A percentile compares a stretch with the other conserved stretches of the same genome.
phyloP scores from a whole-genome alignment of 2,888 invertebrate genomes.

The Cynaeus angustus region DNA sequence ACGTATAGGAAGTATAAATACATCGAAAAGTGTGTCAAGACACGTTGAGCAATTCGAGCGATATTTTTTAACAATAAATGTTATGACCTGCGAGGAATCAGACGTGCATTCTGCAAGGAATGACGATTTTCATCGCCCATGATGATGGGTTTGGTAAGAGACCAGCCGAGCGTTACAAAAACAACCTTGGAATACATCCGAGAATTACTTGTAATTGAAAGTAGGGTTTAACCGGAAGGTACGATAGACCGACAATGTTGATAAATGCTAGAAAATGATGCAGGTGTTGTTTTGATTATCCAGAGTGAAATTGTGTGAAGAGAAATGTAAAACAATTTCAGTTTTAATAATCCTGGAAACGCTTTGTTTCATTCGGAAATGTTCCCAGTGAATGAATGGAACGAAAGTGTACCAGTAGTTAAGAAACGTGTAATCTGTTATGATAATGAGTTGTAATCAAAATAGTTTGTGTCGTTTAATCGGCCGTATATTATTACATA shows the following conservation, averaged over 20 bases:
- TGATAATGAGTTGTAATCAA: slow-evolving; percentile 18
- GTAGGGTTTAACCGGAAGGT: background rate
- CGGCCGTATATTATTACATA: slow-evolving; percentile 5
- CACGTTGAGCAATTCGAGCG: slow-evolving; percentile 16
- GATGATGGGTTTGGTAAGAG: slow-evolving; percentile 8
- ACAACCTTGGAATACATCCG: slow-evolving; percentile 26
- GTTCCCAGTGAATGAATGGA: slow-evolving; percentile 29
- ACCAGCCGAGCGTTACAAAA: background rate
- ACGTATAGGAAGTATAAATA: slow-evolving; percentile 12
- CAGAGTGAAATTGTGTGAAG: slow-evolving; percentile 41
- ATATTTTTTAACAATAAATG: slow-evolving; percentile 14
- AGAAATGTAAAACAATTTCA: slow-evolving; percentile 21
- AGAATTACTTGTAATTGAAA: slow-evolving; percentile 6
- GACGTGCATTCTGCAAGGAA: slow-evolving; percentile 14
- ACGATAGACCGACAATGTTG: too few species aligned
- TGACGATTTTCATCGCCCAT: slow-evolving; percentile 24
- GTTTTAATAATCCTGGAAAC: slow-evolving; percentile 23
- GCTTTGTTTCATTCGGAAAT: slow-evolving; percentile 22
- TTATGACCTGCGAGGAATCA: slow-evolving; percentile 3
- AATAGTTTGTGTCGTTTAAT: slow-evolving; percentile 16
- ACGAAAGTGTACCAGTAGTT: slow-evolving; percentile 31
- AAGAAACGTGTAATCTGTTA: slow-evolving; percentile 28
- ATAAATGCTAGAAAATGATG: slow-evolving; percentile 2
- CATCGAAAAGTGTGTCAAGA: slow-evolving; percentile 19
- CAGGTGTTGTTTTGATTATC: slow-evolving; percentile 15